These are phyloP conservation scores for Salvelinus namaycush DNA, from an alignment of 2,113 vertebrate species.

Conservation along the genomic window DNA sequence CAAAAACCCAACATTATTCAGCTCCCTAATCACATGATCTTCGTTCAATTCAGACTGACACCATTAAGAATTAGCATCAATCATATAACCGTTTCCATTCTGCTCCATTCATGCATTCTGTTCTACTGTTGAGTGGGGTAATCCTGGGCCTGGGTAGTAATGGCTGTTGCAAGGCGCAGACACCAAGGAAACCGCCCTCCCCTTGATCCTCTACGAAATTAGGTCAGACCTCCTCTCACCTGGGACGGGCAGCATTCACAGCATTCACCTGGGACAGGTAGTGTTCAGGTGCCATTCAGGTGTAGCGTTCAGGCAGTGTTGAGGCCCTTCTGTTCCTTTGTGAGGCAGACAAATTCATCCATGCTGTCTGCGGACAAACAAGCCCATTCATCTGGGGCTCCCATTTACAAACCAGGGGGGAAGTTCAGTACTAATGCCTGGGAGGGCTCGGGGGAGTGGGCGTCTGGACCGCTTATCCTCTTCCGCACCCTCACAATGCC, in stretches of 20 bases:
- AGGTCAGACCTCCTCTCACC: constrained; percentile 69
- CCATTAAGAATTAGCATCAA: constrained; percentile 26
- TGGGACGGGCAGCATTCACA: constrained; percentile 64
- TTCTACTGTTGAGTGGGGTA: constrained; percentile 3
- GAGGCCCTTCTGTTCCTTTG: constrained; percentile 69
- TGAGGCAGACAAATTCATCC: constrained; percentile 72
- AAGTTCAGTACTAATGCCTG: constrained; percentile 47
- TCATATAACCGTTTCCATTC: constrained; percentile 23
- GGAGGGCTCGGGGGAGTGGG: constrained; percentile 71
- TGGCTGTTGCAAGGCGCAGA: constrained; percentile 51
- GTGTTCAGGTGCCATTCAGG: constrained; percentile 66
- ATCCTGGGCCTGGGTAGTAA: constrained; percentile 12
- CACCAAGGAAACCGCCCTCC: constrained; percentile 37
- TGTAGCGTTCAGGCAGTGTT: constrained; percentile 45
- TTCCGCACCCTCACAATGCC: constrained; percentile 64
- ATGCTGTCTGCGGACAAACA: constrained; percentile 72
- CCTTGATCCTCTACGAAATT: constrained; percentile 60
- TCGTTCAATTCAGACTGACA: constrained; percentile 1
- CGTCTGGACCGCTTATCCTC: constrained; percentile 74
- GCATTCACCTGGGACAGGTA: constrained; percentile 73
- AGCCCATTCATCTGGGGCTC: constrained; percentile 69
- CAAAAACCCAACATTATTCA: constrained; percentile 23
- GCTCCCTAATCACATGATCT: constrained; percentile 15
- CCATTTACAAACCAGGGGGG: constrained; percentile 70
- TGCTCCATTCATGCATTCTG: constrained; percentile 10